Conservation (phyloP, 92 coral and sea anemone species). For the Parazoanthus darwini region DNA sequence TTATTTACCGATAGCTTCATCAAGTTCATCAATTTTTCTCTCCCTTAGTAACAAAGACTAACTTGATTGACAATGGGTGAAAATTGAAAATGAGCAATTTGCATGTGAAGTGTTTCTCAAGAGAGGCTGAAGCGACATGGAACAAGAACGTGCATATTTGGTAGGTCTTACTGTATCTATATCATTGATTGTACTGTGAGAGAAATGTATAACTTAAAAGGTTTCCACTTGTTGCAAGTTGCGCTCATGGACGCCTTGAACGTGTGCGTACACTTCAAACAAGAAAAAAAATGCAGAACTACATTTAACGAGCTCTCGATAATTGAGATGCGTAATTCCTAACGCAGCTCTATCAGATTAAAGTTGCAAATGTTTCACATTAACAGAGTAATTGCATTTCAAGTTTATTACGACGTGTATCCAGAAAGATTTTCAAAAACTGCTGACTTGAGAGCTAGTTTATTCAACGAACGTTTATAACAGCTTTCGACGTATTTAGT, state of each 20-base stretch:
- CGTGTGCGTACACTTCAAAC: not conserved
- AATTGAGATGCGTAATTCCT: conserved; percentile 1
- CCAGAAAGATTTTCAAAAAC: not conserved
- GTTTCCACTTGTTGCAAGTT: not conserved
- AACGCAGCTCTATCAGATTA: not conserved
- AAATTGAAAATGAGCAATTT: not conserved
- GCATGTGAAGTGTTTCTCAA: not conserved
- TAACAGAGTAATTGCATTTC: not conserved
- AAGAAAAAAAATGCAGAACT: not conserved
- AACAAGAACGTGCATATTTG: not conserved
- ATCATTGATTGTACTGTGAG: not conserved
- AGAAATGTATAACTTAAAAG: not conserved
- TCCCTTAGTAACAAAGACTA: conserved; percentile 7
- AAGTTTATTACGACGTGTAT: not conserved
- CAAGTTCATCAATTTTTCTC: not conserved
- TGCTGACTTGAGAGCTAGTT: not conserved
- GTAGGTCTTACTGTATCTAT: not conserved
- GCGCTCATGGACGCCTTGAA: not conserved
- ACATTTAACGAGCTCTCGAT: not conserved
- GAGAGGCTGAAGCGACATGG: not conserved
- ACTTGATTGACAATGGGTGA: not conserved
- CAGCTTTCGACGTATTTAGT: not conserved
- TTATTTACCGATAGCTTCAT: not conserved
- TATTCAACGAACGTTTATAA: not conserved
- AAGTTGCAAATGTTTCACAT: not conserved